These are phyloP conservation scores for Frankliniella intonsa DNA, from an alignment of 2,888 invertebrate genomes.

Conservation along the genomic window DNA sequence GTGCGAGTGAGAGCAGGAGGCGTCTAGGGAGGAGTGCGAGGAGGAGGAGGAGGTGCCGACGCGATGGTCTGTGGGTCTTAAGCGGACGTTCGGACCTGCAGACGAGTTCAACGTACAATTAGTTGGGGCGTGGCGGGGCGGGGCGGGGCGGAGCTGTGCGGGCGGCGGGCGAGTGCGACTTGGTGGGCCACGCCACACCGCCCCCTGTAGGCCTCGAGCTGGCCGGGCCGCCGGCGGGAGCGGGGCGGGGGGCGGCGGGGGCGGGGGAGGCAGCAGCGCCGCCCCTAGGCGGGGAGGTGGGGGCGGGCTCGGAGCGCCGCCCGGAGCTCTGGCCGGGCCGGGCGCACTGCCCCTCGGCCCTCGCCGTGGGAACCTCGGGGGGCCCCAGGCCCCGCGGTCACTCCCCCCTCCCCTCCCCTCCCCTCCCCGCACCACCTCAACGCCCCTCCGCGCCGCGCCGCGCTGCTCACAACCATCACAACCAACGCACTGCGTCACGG, in stretches of 20 bases:
- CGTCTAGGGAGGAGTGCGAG: too few relatives aligned
- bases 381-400: too few relatives aligned
- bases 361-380: not conserved
- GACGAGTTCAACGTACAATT: not conserved
- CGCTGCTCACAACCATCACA: too few relatives aligned
- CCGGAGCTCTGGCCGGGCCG: not conserved
- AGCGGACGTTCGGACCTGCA: not conserved
- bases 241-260: not conserved
- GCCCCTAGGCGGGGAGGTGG: not conserved
- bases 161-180: not conserved
- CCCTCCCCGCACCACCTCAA: too few relatives aligned
- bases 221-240: not conserved
- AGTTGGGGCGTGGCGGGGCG: not conserved
- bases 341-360: not conserved
- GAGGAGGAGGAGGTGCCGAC: too few relatives aligned
- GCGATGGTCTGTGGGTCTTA: too few relatives aligned
- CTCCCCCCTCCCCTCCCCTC: too few relatives aligned
- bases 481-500: too few relatives aligned
- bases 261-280: too few relatives aligned
- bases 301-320: not conserved
- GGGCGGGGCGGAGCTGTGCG: not conserved
- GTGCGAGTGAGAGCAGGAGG: too few relatives aligned
- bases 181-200: not conserved
- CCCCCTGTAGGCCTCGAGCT: not conserved
- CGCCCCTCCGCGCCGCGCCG: too few relatives aligned